Conservation (phyloP, 2,113 vertebrate genomes). For the Litocranius walleri region DNA sequence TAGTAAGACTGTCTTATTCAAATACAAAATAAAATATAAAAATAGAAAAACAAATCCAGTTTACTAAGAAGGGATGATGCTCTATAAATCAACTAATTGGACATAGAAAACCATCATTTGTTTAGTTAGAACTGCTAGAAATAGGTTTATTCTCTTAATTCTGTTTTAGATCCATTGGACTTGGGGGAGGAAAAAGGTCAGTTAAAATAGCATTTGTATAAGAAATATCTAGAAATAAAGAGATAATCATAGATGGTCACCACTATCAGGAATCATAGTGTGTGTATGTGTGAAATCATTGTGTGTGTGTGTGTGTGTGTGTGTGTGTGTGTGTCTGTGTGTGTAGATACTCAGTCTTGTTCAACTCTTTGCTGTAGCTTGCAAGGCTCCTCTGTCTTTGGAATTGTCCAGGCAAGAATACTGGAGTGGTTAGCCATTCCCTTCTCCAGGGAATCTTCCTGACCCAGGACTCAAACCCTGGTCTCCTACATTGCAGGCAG, state of each 20-base stretch:
- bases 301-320: not conserved
- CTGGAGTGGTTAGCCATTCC: not conserved
- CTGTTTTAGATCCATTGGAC: not conserved
- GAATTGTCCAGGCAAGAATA: not conserved
- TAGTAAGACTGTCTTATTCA: not conserved
- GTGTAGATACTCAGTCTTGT: not conserved
- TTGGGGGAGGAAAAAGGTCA: not conserved
- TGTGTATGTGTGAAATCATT: not conserved
- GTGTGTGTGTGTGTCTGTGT: not conserved
- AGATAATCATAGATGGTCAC: not conserved
- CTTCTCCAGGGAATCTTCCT: not conserved
- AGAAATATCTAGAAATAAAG: not conserved
- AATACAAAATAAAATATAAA: conserved; percentile 23
- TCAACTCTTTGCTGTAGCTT: not conserved
- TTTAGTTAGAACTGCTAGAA: not conserved
- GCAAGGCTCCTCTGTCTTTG: not conserved
- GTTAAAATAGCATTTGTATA: not conserved
- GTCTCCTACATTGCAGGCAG: not conserved
- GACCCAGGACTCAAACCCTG: not conserved
- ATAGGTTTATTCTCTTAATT: not conserved
- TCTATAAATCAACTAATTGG: not conserved
- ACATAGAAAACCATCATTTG: not conserved
- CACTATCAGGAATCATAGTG: not conserved
- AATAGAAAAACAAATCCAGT: not conserved
- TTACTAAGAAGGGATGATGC: not conserved